Evolutionary conservation across 1,140 invertebrate species (phyloP).

Genomic region (Aphelinus atriplicis): DNA sequence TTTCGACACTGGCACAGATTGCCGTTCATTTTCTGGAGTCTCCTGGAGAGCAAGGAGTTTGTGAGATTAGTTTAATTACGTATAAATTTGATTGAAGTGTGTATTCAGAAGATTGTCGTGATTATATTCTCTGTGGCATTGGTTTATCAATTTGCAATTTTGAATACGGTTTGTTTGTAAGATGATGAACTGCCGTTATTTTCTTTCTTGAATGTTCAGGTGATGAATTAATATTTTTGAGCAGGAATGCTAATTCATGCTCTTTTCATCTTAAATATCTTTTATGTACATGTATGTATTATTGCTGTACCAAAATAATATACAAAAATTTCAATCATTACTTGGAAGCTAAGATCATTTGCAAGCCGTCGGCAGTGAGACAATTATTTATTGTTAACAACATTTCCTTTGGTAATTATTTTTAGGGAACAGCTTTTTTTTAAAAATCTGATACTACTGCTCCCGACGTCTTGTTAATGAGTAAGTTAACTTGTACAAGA

Average conservation of each 20-base stretch:
- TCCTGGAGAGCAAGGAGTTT: constrained; percentile 41
- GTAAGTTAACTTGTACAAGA: constrained; percentile 6
- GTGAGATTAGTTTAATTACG: constrained; percentile 38
- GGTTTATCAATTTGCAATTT: constrained; percentile 12
- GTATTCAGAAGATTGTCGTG: constrained; percentile 26
- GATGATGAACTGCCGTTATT: neutral
- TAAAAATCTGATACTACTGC: neutral
- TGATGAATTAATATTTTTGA: constrained; percentile 25
- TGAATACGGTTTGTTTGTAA: neutral
- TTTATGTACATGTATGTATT: constrained; percentile 49
- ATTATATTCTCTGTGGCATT: constrained; percentile 9
- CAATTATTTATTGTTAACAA: neutral
- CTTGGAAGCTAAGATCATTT: neutral
- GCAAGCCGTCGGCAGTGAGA: constrained; percentile 28
- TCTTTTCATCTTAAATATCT: constrained; percentile 44
- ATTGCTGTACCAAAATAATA: constrained; percentile 48
- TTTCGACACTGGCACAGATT: neutral
- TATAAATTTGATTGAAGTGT: constrained; percentile 41
- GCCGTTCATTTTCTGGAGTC: constrained; percentile 10
- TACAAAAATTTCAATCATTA: constrained; percentile 32
- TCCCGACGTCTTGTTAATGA: neutral
- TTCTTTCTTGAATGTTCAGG: constrained; percentile 9
- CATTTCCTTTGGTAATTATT: neutral
- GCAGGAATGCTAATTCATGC: constrained; percentile 45
- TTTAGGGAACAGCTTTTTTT: constrained; percentile 3